Conservation (phyloP, 2,888 invertebrate genomes). For the Formica aserva region DNA sequence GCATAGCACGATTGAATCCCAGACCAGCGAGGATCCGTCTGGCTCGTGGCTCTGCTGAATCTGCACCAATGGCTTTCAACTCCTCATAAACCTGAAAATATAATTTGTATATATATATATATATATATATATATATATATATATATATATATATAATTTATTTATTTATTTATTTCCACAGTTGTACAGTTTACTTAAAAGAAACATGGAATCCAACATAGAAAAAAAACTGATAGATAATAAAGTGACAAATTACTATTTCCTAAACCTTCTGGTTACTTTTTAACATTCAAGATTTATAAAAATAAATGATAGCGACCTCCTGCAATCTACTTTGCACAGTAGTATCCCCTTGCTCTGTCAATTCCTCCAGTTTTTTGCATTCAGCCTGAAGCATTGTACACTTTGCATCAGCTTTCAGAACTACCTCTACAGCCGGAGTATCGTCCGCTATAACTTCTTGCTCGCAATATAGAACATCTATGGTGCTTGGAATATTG, state of each 20-base stretch:
- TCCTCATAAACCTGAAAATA: conserved; percentile 93
- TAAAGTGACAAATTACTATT: conserved; percentile 38
- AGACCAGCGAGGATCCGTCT: conserved; percentile 98
- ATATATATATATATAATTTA: background rate
- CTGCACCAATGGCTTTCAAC: conserved; percentile 97
- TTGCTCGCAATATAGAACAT: conserved; percentile 98
- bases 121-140: background rate
- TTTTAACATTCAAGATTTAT: conserved; percentile 5
- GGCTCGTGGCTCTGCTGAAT: conserved; percentile 98
- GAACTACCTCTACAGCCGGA: conserved; percentile 96
- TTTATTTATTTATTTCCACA: background rate
- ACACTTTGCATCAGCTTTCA: conserved; percentile 97
- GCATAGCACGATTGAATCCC: conserved; percentile 96
- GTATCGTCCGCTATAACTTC: conserved; percentile 98
- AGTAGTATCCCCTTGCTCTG: conserved; percentile 91
- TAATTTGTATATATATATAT: background rate
- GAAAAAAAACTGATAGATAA: background rate
- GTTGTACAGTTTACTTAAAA: background rate
- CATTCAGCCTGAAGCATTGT: conserved; percentile 93
- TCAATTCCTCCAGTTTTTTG: conserved; percentile 92
- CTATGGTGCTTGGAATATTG: conserved; percentile 98
- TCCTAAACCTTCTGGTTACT: background rate
- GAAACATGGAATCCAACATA: background rate
- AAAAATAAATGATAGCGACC: conserved; percentile 76
- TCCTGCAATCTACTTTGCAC: conserved; percentile 94